These are phyloP conservation scores for Ciconia stormi DNA, from an alignment of 2,113 vertebrate species.

Conservation along the genomic window DNA sequence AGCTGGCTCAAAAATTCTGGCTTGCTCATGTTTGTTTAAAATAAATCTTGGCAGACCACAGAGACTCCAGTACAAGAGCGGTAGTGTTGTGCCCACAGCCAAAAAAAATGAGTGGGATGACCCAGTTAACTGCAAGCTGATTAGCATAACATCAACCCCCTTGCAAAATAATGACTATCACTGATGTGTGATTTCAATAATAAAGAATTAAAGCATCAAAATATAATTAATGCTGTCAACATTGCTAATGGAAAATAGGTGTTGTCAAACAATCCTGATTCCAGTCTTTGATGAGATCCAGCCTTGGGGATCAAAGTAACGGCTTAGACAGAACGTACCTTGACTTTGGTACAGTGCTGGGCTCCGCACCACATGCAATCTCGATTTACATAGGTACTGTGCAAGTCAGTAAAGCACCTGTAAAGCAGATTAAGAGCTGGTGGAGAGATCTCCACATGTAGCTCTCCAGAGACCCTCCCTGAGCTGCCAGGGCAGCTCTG, in stretches of 20 bases:
- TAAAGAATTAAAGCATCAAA: slow-evolving; percentile 62
- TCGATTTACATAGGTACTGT: fast-evolving
- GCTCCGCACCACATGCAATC: not conserved
- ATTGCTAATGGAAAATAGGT: slow-evolving; percentile 64
- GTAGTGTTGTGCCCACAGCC: slow-evolving; percentile 55
- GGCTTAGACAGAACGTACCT: not conserved
- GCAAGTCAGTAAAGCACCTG: not conserved
- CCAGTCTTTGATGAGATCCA: slow-evolving; percentile 53
- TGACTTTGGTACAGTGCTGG: not conserved
- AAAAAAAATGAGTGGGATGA: slow-evolving; percentile 57
- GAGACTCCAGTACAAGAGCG: slow-evolving; percentile 52
- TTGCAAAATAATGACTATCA: slow-evolving; percentile 57
- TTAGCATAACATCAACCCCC: slow-evolving; percentile 56
- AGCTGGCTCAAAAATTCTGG: slow-evolving; percentile 56
- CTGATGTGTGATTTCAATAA: slow-evolving; percentile 63
- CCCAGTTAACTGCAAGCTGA: slow-evolving; percentile 56
- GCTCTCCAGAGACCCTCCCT: not conserved
- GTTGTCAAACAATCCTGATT: slow-evolving; percentile 58
- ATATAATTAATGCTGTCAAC: slow-evolving; percentile 64
- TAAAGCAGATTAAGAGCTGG: not conserved
- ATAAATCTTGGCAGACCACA: slow-evolving; percentile 66
- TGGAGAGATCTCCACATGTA: not conserved
- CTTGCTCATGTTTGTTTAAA: slow-evolving; percentile 63
- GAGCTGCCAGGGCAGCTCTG: not conserved
- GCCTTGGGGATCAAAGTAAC: slow-evolving; percentile 48